A percentile compares a stretch with the other conserved stretches of the same genome.
phyloP scores from a whole-genome alignment of 1,140 invertebrate genomes.

The Drosophila sp. region DNA sequence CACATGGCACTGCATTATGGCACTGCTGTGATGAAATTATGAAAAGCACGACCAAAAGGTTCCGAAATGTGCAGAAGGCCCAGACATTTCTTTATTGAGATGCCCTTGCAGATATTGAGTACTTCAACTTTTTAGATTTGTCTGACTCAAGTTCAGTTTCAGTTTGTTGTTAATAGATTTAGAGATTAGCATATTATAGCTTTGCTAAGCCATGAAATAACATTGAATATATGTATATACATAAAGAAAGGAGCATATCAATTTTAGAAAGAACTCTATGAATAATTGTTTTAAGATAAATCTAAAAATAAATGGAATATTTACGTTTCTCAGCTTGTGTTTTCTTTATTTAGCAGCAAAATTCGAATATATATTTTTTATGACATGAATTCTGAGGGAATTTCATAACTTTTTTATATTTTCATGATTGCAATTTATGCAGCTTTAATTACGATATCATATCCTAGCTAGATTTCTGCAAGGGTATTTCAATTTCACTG shows the following conservation, averaged over 20 bases:
- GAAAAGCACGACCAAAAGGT: slow-evolving; percentile 61
- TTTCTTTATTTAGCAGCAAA: no score
- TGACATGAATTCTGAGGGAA: no score
- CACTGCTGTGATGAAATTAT: slow-evolving; percentile 78
- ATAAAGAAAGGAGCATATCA: no score
- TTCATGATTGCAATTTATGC: no score
- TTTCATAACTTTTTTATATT: not conserved
- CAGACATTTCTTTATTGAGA: slow-evolving; percentile 59
- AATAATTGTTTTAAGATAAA: no score
- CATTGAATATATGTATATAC: no score
- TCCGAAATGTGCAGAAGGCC: slow-evolving; percentile 54
- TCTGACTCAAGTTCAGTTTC: not conserved
- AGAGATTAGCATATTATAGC: no score
- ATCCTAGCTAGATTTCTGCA: not conserved
- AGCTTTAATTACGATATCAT: not conserved
- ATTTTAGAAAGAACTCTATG: no score
- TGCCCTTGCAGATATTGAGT: slow-evolving; percentile 24
- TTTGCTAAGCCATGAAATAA: no score
- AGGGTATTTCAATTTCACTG: slow-evolving; percentile 41
- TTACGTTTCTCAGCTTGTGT: no score
- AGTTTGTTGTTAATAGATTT: not conserved
- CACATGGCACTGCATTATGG: slow-evolving; percentile 81
- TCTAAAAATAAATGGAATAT: no score
- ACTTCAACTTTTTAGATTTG: not conserved
- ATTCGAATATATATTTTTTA: no score